Evolutionary conservation across 2,113 vertebrate genomes (phyloP), one percentile per base, ranked within the genome.

Genomic region (Dipodomys merriami): DNA sequence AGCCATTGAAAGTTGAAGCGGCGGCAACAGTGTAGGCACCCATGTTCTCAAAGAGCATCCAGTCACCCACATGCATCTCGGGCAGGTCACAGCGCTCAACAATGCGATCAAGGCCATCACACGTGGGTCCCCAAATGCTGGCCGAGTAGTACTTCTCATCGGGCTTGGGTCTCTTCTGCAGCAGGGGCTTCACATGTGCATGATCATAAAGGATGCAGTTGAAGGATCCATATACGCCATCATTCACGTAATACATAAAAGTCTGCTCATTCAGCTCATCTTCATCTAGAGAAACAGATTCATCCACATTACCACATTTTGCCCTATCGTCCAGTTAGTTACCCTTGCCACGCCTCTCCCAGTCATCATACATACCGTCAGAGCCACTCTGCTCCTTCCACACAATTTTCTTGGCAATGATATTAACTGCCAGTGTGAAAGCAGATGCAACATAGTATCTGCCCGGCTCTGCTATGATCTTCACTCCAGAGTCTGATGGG

Each of bases 21-120:
- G 99, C 99, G 1, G 99, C 99, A 23, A 99, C 98, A 0, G 99
- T 99, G 94, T 99, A 99, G 68, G 99, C 99, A 0, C 99, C 99
- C 99, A 99, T 99, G 97, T 99, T 99, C 69, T 99, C 99, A 97
- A 99, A 99, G 6, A 99, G 97, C 98, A 99, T 98, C 99, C 99
- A 99, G 80, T 99, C 99, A 0, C 99, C 99, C 72, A 99, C 98
- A 4, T 99, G 99, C 97, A 99, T 91, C 91, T 99, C 99, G 0
- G 99, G 99, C 96, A 99, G 96, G 67, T 80, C 73, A 20, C 98
- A 99, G 80, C 98, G 98, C 96, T 99, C 99, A 0, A 99, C 99
- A 6, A 99, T 99, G 73, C 99, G 99, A 87, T 99, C 99, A 0
- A 99, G 98, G 30, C 99, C 99, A 0, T 99, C 99, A 19, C 99